Base-by-base conservation (phyloP, 2,797 vertebrate genomes). In the Pipistrellus pygmaeus region DNA sequence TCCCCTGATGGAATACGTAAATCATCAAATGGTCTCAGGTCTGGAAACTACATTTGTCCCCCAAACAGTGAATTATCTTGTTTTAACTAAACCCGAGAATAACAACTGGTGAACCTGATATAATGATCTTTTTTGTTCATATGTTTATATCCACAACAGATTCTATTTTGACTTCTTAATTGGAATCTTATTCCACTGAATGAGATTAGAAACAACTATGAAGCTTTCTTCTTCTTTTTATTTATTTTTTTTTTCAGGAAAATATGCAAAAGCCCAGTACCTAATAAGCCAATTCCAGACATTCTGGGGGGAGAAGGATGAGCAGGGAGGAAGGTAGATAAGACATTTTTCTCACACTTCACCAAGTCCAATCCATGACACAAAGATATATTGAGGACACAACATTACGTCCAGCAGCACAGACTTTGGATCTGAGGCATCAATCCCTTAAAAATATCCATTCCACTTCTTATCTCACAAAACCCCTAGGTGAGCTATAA, bases 1-100 rank as follows among this genome's bases (percentile, higher is more conserved):
- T 62, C 81, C 13, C 18, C 76, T 85, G 94, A 94, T 62, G 72
- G 76, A 96, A 75, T 1, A 57, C 88, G 90, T 92, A 95, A 97
- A 96, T 84, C 92, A 96, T 53, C 64, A 81, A 38, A 21, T 57
- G 83, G 62, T 72, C 95, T 91, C 87, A 66, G 66, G 53, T 93
- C 90, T 41, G 75, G 68, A 95, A 95, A 95, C 57, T 48, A 62
- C 71, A 60, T 73, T 85, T 93, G 76, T 35, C 41, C 62, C 44
- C 60, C 84, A 93, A 62, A 18, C 57, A 90, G 71, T 81, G 57
- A 90, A 95, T 91, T 83, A 88, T 69, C 44, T 66, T 77, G 20
- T 84, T 90, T 94, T 92, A 93, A 92, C 57, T 60, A 77, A 85
- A 27, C 38, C 51, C 86, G 95, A 83, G 75, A 84, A 83, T 53